Evolutionary conservation across 2,797 vertebrate genomes (phyloP), one percentile per base, ranked within the genome.

Genomic region (Morus bassanus): DNA sequence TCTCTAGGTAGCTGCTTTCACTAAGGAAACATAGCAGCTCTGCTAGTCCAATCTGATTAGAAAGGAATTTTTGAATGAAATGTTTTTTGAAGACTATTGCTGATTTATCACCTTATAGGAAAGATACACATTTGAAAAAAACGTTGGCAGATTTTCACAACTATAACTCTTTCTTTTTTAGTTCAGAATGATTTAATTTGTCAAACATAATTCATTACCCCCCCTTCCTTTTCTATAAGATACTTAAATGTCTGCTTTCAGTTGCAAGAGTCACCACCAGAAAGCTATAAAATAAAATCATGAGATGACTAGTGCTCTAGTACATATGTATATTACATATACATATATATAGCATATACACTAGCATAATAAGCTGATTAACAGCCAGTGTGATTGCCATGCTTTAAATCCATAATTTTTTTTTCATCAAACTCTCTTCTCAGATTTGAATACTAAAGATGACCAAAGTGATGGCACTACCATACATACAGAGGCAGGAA

Each of bases 401-500:
- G 48, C 25, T 53, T 46, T 51, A 73, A 75, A 85, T 41, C 9
- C 0, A 0, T 60, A 18, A 3, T 51, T 22, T 86, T 82, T 86
- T 82, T 84, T 18, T 33, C 6, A 46, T 59, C 41, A 50, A 33
- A 63, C 30, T 43, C 13, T 65, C 13, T 48, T 24, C 31, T 73
- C 51, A 77, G 9, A 79, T 67, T 69, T 61, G 6, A 15, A 45
- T 18, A 57, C 3, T 30, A 14, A 23, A 79, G 59, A 50, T 60
- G 13, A 48, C 28, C 63, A 59, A 63, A 56, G 46, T 3, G 21
- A 61, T 41, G n/a, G 37, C 24, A 69, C 33, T 75, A 41, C 15
- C 19, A 39, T 10, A 70, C 4, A 33, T 19, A 39, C 0, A 56
- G 25, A 81, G 28, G 25, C 6, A 59, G 27, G 7, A 0, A 5